Evolutionary conservation across 2,797 vertebrate genomes (phyloP).

Genomic region (Ctenosaura bakeri): DNA sequence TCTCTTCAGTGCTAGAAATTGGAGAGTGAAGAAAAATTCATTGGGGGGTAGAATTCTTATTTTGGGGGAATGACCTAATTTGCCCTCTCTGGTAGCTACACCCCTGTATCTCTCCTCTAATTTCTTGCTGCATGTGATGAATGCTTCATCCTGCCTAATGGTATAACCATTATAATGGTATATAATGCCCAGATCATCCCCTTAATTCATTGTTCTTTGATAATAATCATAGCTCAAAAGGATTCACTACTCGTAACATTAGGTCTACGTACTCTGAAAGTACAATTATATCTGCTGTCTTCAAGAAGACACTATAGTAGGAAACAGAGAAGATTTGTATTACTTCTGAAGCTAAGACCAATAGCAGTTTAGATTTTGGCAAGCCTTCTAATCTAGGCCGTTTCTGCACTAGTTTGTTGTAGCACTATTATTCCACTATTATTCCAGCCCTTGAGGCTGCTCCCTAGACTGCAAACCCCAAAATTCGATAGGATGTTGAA

Average conservation of each 20-base stretch:
- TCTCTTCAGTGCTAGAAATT: too few species aligned
- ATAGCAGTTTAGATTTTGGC: constrained; percentile 19
- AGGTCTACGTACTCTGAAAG: background rate
- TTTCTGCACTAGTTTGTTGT: too few species aligned
- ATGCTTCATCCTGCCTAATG: background rate
- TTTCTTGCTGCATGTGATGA: background rate
- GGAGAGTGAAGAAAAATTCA: too few species aligned
- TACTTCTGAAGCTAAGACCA: background rate
- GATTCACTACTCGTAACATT: background rate
- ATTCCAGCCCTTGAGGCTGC: too few species aligned
- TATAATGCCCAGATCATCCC: background rate
- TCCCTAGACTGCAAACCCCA: too few species aligned
- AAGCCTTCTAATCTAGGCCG: background rate
- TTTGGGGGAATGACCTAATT: too few species aligned
- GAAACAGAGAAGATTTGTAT: background rate
- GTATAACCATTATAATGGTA: too few species aligned
- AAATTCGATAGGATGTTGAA: too few species aligned
- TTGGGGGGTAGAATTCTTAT: too few species aligned
- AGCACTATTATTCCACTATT: too few species aligned
- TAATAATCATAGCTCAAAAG: background rate
- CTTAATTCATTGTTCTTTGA: background rate
- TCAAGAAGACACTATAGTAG: background rate
- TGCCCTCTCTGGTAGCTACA: too few species aligned
- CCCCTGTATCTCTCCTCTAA: background rate
- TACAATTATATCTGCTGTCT: background rate